Evolutionary conservation across 2,113 vertebrate genomes (phyloP).

Genomic region (Melanocharis versteri): DNA sequence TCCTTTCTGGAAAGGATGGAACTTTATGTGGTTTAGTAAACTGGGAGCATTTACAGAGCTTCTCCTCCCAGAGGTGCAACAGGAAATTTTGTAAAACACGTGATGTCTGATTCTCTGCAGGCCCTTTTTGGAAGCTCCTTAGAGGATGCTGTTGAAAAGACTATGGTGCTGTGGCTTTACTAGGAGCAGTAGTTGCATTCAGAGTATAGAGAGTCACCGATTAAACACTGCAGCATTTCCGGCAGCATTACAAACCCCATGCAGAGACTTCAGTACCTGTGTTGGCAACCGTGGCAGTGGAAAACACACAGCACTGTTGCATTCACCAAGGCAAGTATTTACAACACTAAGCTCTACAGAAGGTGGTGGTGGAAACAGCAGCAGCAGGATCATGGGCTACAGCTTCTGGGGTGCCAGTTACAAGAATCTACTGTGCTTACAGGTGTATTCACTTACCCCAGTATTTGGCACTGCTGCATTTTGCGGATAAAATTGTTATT

Average conservation of each 20-base stretch:
- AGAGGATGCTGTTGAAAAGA: not conserved
- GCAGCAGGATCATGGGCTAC: not conserved
- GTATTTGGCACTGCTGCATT: not conserved
- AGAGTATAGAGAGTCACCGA: not conserved
- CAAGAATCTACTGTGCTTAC: not conserved
- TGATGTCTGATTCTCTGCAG: not conserved
- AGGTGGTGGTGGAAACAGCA: not conserved
- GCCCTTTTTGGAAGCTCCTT: not conserved
- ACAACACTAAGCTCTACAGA: not conserved
- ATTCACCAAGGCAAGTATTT: not conserved
- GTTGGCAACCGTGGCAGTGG: not conserved
- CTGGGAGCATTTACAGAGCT: not conserved
- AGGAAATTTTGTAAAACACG: not conserved
- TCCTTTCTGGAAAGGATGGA: not conserved
- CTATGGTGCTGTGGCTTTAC: not conserved
- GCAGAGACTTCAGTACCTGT: not conserved
- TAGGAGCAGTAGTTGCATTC: not conserved
- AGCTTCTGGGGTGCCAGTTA: not conserved
- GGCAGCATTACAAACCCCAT: not conserved
- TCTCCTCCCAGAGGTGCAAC: not conserved
- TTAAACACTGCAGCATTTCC: not conserved
- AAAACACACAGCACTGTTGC: not conserved
- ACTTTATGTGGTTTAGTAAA: not conserved
- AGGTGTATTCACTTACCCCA: not conserved
- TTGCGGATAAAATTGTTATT: not conserved